Evolutionary conservation across 2,113 vertebrate genomes (phyloP), one percentile per base, ranked within the genome.

Genomic region (Empidonax alnorum): DNA sequence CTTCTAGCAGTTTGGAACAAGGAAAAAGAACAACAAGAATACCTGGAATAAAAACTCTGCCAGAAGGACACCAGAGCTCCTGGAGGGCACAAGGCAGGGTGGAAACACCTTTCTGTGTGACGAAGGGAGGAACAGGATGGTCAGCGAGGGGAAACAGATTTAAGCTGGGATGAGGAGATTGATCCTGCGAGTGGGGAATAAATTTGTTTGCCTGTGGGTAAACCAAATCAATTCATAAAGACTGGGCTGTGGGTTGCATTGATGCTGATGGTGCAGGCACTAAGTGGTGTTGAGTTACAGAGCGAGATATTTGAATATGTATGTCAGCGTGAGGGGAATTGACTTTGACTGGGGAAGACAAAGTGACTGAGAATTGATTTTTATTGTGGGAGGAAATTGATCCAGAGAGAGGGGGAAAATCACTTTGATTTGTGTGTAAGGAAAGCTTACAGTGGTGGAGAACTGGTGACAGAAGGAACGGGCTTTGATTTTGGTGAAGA

Each of bases 291-390:
- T 90, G 83, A 96, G 90, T 50, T 84, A 55, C 79, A 89, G 46
- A 37, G 66, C 46, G 63, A 85, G 63, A 6, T 20, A 90, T 94
- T 67, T 93, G 87, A 96, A 94, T 95, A 93, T 92, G 78, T 55
- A 74, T 94, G 94, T 47, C 87, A 93, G 75, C 3, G 1, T 84
- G 89, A 94, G 72, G 82, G 72, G 87, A 96, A 97, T 96, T 96
- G 94, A 93, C 94, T 97, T 96, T 94, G 96, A 96, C 96, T 91
- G 90, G 71, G 80, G 59, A 94, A 95, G 94, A 86, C 95, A 90
- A 96, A 96, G 87, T 88, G 92, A 95, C 96, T 94, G 79, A 86
- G 72, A 84, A 93, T 95, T 96, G 93, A 96, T 97, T 97, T 97
- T 96, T 84, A 93, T 94, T 86, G 87, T 84, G 79, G 87, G 88